Conservation (phyloP, 2,797 vertebrate genomes). For the Sebastiscus tertius region DNA sequence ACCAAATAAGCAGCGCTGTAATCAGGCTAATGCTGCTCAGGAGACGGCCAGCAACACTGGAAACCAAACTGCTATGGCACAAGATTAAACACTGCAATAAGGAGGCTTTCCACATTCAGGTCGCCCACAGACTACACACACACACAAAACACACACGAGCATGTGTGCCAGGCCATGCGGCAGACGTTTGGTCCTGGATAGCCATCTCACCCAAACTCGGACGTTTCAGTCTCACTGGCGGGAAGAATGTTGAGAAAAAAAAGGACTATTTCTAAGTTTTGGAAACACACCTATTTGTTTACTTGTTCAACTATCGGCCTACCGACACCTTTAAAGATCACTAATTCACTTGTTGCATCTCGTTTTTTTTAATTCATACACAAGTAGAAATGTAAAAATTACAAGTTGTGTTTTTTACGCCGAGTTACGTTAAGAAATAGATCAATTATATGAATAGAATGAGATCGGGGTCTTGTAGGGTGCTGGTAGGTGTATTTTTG, state of each 20-base stretch:
- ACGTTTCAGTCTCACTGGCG: background rate
- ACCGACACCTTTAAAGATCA: background rate
- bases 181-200: background rate
- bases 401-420: background rate
- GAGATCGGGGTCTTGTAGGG: too few species aligned
- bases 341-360: background rate
- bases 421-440: background rate
- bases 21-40: slow-evolving; percentile 56
- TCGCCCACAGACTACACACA: background rate
- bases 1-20: slow-evolving; percentile 35
- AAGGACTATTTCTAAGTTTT: background rate
- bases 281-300: background rate
- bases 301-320: background rate
- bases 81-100: slow-evolving; percentile 44
- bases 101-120: slow-evolving; percentile 24
- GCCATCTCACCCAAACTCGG: background rate
- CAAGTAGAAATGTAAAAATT: background rate
- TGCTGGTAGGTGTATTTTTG: too few species aligned
- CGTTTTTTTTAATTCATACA: background rate
- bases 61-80: slow-evolving; percentile 45
- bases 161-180: background rate
- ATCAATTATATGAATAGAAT: background rate
- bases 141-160: slow-evolving; percentile 4
- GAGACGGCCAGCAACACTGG: slow-evolving; percentile 34
- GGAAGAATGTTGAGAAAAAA: background rate